phyloP scores from a whole-genome alignment of 2,888 invertebrate species.

The Sphaeridia pumilis region DNA sequence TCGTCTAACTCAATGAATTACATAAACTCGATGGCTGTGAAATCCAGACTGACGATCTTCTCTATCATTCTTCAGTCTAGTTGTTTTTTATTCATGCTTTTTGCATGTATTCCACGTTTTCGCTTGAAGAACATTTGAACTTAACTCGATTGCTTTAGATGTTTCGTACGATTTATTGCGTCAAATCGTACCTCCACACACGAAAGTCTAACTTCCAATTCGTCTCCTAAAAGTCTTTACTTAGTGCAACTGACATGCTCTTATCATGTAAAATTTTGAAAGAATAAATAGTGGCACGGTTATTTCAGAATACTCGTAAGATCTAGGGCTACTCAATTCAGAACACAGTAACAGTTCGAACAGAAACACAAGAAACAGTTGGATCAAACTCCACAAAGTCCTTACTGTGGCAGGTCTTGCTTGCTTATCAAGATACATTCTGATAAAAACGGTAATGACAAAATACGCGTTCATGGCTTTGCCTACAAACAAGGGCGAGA shows the following conservation, averaged over 20 bases:
- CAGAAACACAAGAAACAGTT: conserved; percentile 69
- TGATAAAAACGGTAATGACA: conserved; percentile 84
- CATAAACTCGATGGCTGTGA: too few relatives aligned
- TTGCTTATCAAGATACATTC: conserved; percentile 65
- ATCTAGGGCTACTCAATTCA: conserved; percentile 67
- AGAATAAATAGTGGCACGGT: conserved; percentile 84
- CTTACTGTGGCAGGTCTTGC: conserved; percentile 47
- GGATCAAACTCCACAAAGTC: conserved; percentile 68
- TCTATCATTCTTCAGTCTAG: too few relatives aligned
- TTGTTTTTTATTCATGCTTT: too few relatives aligned
- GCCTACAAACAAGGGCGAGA: conserved; percentile 80
- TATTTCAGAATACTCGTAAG: conserved; percentile 80
- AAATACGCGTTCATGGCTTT: conserved; percentile 91
- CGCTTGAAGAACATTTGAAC: too few relatives aligned
- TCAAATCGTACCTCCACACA: too few relatives aligned
- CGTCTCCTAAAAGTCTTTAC: too few relatives aligned
- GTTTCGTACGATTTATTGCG: too few relatives aligned
- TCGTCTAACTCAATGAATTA: too few relatives aligned
- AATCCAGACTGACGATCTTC: too few relatives aligned
- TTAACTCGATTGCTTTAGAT: too few relatives aligned
- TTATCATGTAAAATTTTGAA: conserved; percentile 74
- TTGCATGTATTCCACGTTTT: too few relatives aligned
- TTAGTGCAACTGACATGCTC: conserved; percentile 77
- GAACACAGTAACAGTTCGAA: conserved; percentile 85
- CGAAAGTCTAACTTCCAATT: too few relatives aligned